Evolutionary conservation across 1,140 invertebrate genomes (phyloP).

Genomic region (Pseudobourletiella spinata): DNA sequence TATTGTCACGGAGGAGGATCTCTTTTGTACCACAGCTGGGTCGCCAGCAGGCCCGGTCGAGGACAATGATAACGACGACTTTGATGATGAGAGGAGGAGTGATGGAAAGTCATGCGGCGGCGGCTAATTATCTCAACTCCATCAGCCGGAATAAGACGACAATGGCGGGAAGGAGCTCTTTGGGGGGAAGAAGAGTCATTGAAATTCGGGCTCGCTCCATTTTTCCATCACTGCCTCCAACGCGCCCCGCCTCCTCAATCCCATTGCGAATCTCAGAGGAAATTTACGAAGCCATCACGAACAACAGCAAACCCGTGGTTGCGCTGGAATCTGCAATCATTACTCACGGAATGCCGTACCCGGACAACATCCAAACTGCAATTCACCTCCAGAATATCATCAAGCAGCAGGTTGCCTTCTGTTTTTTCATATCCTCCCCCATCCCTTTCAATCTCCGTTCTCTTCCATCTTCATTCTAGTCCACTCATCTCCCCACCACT

Average conservation of each 20-base stretch:
- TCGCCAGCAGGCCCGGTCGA: not conserved
- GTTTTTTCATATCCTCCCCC: too few relatives aligned
- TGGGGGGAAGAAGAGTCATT: not conserved
- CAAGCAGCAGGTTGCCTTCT: conserved; percentile 37
- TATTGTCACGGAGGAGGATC: not conserved
- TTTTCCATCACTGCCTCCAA: not conserved
- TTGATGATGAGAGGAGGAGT: too few relatives aligned
- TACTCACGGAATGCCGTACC: conserved; percentile 96
- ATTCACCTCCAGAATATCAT: conserved; percentile 69
- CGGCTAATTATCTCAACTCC: conserved; percentile 14
- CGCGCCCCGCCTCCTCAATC: not conserved
- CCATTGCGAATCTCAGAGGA: conserved; percentile 19
- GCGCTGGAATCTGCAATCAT: conserved; percentile 96
- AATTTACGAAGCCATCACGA: conserved; percentile 6
- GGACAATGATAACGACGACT: too few relatives aligned
- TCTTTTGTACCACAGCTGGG: not conserved
- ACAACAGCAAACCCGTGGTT: conserved; percentile 60
- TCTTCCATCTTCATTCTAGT: too few relatives aligned
- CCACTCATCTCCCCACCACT: too few relatives aligned
- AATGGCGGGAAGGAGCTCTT: not conserved
- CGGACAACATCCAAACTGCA: conserved; percentile 81
- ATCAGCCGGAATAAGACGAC: conserved; percentile 14
- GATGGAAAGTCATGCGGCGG: too few relatives aligned
- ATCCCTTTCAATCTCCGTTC: too few relatives aligned
- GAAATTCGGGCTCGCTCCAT: not conserved